These are phyloP conservation scores for Luperina nickerlii DNA, from an alignment of 2,888 invertebrate species.

Conservation along the genomic window DNA sequence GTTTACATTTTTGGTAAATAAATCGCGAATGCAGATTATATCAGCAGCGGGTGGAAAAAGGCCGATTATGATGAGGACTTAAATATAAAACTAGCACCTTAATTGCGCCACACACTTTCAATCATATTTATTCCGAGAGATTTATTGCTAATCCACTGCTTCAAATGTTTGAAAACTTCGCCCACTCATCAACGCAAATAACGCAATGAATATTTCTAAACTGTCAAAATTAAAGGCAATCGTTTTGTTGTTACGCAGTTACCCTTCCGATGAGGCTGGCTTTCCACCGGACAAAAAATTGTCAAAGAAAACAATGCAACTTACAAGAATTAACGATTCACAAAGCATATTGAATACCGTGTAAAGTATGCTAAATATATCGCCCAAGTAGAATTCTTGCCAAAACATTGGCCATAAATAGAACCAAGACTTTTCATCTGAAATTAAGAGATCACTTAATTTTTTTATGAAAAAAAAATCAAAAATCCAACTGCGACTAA, in stretches of 20 bases:
- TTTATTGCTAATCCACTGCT: no score
- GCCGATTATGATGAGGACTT: background rate
- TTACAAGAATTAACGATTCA: conserved; percentile 73
- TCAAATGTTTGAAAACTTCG: background rate
- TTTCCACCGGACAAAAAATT: background rate
- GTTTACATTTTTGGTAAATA: no score
- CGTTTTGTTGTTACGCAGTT: background rate
- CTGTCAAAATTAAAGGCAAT: background rate
- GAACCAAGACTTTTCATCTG: conserved; percentile 70
- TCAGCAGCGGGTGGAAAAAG: background rate
- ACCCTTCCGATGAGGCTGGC: no score
- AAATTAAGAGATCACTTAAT: conserved; percentile 32
- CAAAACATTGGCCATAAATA: conserved; percentile 78
- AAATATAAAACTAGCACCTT: background rate
- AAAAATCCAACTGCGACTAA: background rate
- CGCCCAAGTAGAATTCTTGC: conserved; percentile 72
- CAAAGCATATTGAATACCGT: conserved; percentile 64
- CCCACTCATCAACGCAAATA: no score
- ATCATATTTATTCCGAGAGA: background rate
- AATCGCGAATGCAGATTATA: background rate
- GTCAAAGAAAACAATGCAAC: conserved; percentile 29
- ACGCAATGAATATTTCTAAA: background rate
- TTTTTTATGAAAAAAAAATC: background rate
- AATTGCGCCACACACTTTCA: background rate
- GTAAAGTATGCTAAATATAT: conserved; percentile 70